Conservation (phyloP, 2,113 vertebrate genomes). For the Sclerurus mexicanus region DNA sequence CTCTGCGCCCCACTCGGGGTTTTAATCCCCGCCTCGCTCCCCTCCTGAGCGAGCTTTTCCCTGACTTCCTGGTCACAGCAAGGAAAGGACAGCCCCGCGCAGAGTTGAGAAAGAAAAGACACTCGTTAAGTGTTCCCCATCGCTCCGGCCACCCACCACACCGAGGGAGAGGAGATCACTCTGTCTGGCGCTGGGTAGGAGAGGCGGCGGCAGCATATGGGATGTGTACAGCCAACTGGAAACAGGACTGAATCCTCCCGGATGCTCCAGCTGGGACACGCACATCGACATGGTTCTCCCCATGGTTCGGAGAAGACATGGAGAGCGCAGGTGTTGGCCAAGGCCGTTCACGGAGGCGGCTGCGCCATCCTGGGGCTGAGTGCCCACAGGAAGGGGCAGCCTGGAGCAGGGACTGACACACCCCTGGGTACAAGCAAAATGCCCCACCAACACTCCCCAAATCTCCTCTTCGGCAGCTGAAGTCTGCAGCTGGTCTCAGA, state of each 20-base stretch:
- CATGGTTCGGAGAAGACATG: background rate
- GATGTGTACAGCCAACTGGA: background rate
- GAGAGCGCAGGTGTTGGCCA: background rate
- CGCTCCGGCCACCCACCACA: background rate
- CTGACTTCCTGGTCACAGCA: background rate
- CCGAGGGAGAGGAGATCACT: background rate
- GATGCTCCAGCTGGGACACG: background rate
- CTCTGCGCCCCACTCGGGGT: background rate
- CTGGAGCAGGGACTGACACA: background rate
- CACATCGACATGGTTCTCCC: background rate
- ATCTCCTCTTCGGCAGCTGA: background rate
- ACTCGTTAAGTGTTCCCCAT: background rate
- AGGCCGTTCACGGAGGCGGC: background rate
- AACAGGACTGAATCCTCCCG: background rate
- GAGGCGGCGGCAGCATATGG: background rate
- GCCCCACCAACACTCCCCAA: background rate
- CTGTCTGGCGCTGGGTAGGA: background rate
- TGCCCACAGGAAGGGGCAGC: conserved; percentile 9
- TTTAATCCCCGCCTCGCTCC: background rate
- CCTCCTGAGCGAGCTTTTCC: background rate
- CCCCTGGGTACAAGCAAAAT: background rate
- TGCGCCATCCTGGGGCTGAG: background rate
- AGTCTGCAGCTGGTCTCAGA: background rate
- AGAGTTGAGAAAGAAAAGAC: background rate
- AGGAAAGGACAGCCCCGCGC: background rate